A percentile compares a stretch with the other conserved stretches of the same genome.
These are phyloP conservation scores for Varecia variegata DNA, from an alignment of 2,797 vertebrate species.

Conservation along the genomic window DNA sequence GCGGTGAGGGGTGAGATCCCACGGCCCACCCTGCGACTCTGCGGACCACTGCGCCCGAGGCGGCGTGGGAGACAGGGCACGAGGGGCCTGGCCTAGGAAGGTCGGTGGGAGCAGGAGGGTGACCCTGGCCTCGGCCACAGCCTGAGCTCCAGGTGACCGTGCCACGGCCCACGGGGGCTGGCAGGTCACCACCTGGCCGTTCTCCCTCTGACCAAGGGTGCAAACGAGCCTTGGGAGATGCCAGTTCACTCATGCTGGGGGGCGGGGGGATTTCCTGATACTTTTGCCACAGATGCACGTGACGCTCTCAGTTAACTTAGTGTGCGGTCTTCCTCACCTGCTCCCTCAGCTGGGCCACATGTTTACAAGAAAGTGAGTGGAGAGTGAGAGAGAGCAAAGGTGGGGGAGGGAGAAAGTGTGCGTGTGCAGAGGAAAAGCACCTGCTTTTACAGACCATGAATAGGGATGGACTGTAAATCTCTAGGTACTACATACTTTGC, in stretches of 20 bases:
- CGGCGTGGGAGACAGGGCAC: neutral
- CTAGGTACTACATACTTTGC: neutral
- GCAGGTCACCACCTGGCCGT: neutral
- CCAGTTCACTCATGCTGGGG: accelerated
- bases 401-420: neutral
- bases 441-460: neutral
- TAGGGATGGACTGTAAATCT: accelerated
- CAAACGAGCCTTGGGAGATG: neutral
- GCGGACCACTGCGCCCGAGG: too few relatives aligned
- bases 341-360: neutral
- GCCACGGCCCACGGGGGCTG: accelerated
- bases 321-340: neutral
- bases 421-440: neutral
- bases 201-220: neutral
- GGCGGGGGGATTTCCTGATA: neutral
- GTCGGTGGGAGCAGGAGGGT: neutral
- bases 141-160: too few relatives aligned
- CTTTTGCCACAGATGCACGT: neutral
- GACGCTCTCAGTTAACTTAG: neutral
- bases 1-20: neutral
- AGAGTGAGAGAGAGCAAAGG: neutral
- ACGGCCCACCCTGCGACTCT: neutral
- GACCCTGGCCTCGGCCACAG: neutral
- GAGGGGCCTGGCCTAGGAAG: neutral
- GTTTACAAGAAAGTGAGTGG: neutral